Conservation (phyloP, 2,113 vertebrate species). For the Sardina pilchardus region DNA sequence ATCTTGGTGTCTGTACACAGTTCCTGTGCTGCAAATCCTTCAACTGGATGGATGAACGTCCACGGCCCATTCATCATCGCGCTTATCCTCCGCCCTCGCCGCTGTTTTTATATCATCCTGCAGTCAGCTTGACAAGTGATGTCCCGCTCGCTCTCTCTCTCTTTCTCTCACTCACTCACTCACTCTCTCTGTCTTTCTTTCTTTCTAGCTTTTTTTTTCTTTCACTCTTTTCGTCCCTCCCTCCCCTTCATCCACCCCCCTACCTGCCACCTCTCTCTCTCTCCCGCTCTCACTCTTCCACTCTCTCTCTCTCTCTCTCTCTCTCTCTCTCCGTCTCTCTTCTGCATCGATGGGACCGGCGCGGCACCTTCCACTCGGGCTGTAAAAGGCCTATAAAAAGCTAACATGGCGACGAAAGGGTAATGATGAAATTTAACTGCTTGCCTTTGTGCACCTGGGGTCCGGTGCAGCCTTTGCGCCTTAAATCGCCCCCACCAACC, state of each 20-base stretch:
- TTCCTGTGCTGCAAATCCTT: constrained; percentile 73
- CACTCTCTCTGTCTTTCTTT: neutral
- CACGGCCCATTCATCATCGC: constrained; percentile 76
- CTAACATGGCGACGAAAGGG: constrained; percentile 72
- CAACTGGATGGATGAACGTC: constrained; percentile 77
- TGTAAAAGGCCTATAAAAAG: constrained; percentile 79
- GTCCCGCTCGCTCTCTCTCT: constrained; percentile 46
- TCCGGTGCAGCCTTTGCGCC: constrained; percentile 55
- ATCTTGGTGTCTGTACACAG: constrained; percentile 71
- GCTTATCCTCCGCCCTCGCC: constrained; percentile 73
- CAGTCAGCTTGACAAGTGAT: constrained; percentile 78
- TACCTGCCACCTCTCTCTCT: neutral
- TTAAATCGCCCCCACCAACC: constrained; percentile 41
- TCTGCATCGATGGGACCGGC: constrained; percentile 62
- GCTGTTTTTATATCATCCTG: constrained; percentile 79
- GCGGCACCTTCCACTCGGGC: constrained; percentile 69
- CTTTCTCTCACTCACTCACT: constrained; percentile 23
- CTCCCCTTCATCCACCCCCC: constrained; percentile 47
- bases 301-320: constrained; percentile 22
- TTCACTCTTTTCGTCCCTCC: constrained; percentile 57
- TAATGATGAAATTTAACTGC: constrained; percentile 85
- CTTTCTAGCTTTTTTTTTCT: constrained; percentile 33
- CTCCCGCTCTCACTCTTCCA: constrained; percentile 38
- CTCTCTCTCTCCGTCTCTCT: constrained; percentile 35
- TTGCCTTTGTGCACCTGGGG: constrained; percentile 76